Evolutionary conservation across 2,797 vertebrate genomes (phyloP), one percentile per base, ranked within the genome.

Genomic region (Scolopax bukidnonensis): DNA sequence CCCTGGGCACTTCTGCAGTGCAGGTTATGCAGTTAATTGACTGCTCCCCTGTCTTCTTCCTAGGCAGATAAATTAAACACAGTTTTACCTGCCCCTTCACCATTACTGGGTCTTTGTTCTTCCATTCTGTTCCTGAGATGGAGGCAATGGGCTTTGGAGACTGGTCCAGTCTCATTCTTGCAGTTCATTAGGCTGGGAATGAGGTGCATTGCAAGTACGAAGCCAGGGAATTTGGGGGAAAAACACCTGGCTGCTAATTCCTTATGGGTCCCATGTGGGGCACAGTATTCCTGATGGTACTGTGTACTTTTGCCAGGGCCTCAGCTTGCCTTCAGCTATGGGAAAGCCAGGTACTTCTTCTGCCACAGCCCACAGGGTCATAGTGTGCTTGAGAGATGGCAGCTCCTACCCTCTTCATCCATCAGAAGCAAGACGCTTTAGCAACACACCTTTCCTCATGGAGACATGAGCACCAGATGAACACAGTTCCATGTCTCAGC

Each of bases 31-130:
- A 30, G n/a, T 30, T 36, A 40, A 15, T 17, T 64, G 38, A 19
- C 30, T 1, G 2, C 12, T 36, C 23, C 10, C 21, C 25, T 1
- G 1, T 28, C 11, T 19, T 63, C 25, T 83, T 6, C 19, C 11
- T 21, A 45, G 59, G 54, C 12, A 1, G 4, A 11, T 50, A 36
- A 48, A 2, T 32, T 59, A 40, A 71, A 45, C 54, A 24, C 21
- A 45, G 38, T 88, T 74, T 69, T 47, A 51, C 23, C 17, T 83
- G 41, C 16, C 10, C 4, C 2, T 80, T 83, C 77, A 7, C 47
- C 43, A 25, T 50, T 59, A 16, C n/a, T 61, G 9, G 1, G 9
- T 54, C 33, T 32, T 18, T 11, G 12, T 41, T 30, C 25, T 91
- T 84, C 76, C 27, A 19, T 69, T 80, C 63, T 61, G 15, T 25